Conservation (phyloP, 2,888 invertebrate genomes). For the Caenorhabditis angaria region DNA sequence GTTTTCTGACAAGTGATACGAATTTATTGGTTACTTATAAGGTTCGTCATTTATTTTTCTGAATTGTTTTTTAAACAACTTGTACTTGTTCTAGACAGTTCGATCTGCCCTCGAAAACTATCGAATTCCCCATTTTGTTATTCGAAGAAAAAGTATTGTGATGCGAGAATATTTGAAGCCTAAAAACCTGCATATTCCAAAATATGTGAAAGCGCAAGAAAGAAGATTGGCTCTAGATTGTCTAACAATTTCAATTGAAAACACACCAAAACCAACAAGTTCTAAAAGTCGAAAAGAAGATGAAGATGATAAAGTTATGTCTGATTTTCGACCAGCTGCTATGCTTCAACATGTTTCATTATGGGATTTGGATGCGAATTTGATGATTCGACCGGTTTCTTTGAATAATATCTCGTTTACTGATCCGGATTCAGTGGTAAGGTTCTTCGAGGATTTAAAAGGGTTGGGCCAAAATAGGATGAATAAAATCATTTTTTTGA, state of each 20-base stretch:
- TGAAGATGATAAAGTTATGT: constrained; percentile 23
- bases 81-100: constrained; percentile 57
- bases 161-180: constrained; percentile 49
- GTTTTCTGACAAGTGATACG: constrained; percentile 53
- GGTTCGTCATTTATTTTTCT: background rate
- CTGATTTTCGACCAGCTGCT: constrained; percentile 35
- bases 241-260: constrained; percentile 30
- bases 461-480: too few species aligned
- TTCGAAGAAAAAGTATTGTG: constrained; percentile 55
- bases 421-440: constrained; percentile 1
- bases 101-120: constrained; percentile 67
- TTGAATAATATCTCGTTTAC: constrained; percentile 46
- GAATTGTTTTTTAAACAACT: too few species aligned
- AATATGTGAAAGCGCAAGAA: constrained; percentile 56
- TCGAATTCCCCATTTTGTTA: constrained; percentile 59
- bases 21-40: constrained; percentile 6
- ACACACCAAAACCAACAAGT: background rate
- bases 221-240: constrained; percentile 28
- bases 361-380: constrained; percentile 67
- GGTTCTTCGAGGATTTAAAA: too few species aligned
- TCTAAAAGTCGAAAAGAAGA: background rate
- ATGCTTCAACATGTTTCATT: constrained; percentile 36
- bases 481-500: too few species aligned
- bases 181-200: constrained; percentile 52
- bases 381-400: constrained; percentile 51